Conservation (phyloP, 2,797 vertebrate species). For the Myripristis jacobus region DNA sequence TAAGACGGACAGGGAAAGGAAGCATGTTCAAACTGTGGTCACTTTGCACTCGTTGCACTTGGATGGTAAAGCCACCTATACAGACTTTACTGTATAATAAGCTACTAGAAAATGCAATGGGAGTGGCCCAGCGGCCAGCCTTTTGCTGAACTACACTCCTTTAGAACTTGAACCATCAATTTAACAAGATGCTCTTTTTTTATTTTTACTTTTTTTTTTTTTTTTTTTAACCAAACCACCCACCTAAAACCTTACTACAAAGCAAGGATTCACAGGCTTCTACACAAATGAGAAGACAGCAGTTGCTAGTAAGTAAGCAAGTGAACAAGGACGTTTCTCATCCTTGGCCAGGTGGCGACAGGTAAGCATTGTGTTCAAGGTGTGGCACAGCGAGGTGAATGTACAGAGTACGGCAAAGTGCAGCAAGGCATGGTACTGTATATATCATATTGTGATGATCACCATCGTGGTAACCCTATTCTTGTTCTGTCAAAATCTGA, state of each 20-base stretch:
- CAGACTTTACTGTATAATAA: background rate
- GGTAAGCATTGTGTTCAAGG: constrained; percentile 25
- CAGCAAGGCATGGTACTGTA: constrained; percentile 37
- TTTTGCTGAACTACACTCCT: background rate
- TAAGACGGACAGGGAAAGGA: background rate
- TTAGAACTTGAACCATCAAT: background rate
- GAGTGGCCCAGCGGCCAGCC: background rate
- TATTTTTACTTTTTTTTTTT: background rate
- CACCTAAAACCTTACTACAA: constrained; percentile 7
- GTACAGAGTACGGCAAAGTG: constrained; percentile 28
- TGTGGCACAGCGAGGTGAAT: constrained; percentile 32
- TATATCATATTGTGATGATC: constrained; percentile 9
- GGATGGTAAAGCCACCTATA: background rate
- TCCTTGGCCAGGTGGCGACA: background rate
- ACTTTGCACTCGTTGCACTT: constrained; percentile 9
- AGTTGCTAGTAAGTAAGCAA: constrained; percentile 19
- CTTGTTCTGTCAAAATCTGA: background rate
- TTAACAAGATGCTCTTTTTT: background rate
- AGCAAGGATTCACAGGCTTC: constrained; percentile 23
- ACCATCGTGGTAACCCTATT: background rate
- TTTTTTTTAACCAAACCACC: constrained; percentile 2
- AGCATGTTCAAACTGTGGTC: background rate
- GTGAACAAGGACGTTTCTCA: constrained; percentile 12
- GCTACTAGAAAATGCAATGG: background rate
- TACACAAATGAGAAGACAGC: constrained; percentile 2